phyloP scores from a whole-genome alignment of 1,140 invertebrate species.

The Microplitis demolitor region DNA sequence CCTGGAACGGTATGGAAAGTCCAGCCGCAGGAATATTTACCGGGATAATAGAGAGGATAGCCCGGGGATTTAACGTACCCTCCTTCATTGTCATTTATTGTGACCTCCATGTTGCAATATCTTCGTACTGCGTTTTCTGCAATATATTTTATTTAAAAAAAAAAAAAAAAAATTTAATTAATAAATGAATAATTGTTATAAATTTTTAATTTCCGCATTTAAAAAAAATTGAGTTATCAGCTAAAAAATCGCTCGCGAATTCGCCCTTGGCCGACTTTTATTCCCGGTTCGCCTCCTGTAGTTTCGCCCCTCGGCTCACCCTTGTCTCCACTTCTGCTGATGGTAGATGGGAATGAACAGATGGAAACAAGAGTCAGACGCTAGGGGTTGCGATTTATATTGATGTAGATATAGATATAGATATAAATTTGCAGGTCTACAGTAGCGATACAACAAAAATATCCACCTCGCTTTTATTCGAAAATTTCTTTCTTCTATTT shows the following conservation, averaged over 20 bases:
- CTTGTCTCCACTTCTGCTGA: too few relatives aligned
- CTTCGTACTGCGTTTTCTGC: conserved; percentile 51
- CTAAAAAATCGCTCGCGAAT: background rate
- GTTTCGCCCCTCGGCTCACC: background rate
- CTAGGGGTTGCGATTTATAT: background rate
- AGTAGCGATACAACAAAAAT: background rate
- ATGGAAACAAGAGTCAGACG: background rate
- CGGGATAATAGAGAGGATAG: conserved; percentile 54
- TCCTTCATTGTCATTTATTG: conserved; percentile 42
- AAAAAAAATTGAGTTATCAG: background rate
- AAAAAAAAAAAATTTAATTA: background rate
- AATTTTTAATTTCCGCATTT: background rate
- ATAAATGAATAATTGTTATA: background rate
- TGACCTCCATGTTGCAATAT: conserved; percentile 54
- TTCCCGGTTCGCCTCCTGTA: background rate
- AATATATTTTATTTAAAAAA: conserved; percentile 19
- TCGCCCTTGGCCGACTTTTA: background rate
- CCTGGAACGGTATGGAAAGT: conserved; percentile 53
- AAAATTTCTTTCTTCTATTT: conserved; percentile 12
- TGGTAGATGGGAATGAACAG: background rate
- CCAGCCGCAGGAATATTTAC: conserved; percentile 54
- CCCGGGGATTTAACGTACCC: conserved; percentile 56
- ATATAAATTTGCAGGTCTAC: background rate
- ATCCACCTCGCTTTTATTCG: background rate
- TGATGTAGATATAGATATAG: too few relatives aligned